Percentiles rank a stretch among this genome's conserved stretches.
Evolutionary conservation across 2,888 invertebrate genomes (phyloP).

Genomic region (Drosophila mayaguana): DNA sequence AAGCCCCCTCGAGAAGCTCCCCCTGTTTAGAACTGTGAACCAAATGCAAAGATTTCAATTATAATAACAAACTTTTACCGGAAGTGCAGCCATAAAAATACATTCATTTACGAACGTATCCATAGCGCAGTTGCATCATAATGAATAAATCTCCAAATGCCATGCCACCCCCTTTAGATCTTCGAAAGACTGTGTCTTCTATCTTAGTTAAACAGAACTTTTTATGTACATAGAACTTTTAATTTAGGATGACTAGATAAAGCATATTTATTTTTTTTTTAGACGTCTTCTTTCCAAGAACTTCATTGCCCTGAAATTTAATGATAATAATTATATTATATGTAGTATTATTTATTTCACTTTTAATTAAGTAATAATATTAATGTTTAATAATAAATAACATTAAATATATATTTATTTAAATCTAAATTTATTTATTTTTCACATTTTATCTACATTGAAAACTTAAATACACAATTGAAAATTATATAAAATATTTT

Average conservation of each 20-base stretch:
- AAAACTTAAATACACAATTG: too few relatives aligned
- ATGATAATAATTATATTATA: neutral
- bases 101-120: neutral
- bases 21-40: constrained; percentile 24
- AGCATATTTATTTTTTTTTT: neutral
- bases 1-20: constrained; percentile 25
- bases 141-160: neutral
- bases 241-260: neutral
- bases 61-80: constrained; percentile 46
- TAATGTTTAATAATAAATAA: neutral
- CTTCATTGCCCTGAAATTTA: neutral
- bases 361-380: neutral
- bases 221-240: neutral
- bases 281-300: neutral
- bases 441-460: too few relatives aligned
- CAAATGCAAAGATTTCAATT: constrained; percentile 38
- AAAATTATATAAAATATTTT: too few relatives aligned
- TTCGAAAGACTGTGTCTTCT: neutral
- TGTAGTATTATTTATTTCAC: neutral
- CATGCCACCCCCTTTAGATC: neutral
- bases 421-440: too few relatives aligned
- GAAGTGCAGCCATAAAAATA: constrained; percentile 51
- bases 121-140: constrained; percentile 40
- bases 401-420: neutral
- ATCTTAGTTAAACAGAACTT: neutral